These are phyloP conservation scores for Drosophila lowei DNA, from an alignment of 1,140 invertebrate species.

Conservation along the genomic window DNA sequence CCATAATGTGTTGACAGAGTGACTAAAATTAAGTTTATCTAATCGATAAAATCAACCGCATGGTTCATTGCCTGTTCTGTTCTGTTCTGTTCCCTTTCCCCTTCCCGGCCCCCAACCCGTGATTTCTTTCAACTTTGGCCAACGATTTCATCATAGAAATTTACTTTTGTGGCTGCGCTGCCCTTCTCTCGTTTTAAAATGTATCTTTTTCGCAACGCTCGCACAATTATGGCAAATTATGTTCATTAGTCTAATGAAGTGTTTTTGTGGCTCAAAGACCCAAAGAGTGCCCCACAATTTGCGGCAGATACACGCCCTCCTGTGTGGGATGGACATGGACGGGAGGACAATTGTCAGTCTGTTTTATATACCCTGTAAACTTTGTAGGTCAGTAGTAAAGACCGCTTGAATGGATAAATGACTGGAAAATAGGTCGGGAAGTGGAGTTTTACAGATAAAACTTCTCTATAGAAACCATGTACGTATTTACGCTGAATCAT, in stretches of 20 bases:
- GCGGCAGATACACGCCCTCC: constrained; percentile 42
- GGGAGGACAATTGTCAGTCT: constrained; percentile 9
- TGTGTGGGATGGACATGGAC: constrained; percentile 3
- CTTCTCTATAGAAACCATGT: no score
- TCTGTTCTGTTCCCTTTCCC: background rate
- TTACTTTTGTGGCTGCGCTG: background rate
- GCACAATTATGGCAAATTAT: constrained; percentile 69
- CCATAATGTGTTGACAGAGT: constrained; percentile 44
- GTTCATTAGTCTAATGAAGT: constrained; percentile 78
- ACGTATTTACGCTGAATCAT: no score
- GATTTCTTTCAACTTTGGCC: constrained; percentile 41
- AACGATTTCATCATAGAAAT: constrained; percentile 39
- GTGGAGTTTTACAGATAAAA: no score
- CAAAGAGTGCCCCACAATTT: constrained; percentile 16
- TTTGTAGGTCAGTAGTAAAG: background rate
- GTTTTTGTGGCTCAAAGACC: constrained; percentile 56
- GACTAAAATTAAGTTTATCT: constrained; percentile 81
- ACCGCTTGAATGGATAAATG: background rate
- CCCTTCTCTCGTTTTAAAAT: background rate
- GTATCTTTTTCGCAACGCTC: background rate
- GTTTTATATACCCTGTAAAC: constrained; percentile 33
- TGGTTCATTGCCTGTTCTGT: constrained; percentile 41
- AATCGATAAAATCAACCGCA: constrained; percentile 65
- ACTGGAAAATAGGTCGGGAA: background rate
- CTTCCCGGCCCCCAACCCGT: background rate